These are phyloP conservation scores for Misgurnus mizolepis DNA, from an alignment of 2,113 vertebrate genomes.

Conservation along the genomic window DNA sequence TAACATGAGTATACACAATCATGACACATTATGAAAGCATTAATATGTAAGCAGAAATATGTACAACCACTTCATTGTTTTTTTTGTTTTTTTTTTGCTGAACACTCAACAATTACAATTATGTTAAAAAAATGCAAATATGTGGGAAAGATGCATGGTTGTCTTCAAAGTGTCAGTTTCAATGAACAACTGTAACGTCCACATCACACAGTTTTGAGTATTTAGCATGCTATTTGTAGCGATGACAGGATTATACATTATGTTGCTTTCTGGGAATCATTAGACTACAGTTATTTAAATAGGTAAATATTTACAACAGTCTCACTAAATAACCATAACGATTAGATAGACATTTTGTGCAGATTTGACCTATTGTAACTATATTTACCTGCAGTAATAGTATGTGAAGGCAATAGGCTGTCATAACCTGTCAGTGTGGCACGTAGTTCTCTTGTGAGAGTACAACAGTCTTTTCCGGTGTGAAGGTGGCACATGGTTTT, in stretches of 20 bases:
- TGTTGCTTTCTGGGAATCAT: slow-evolving; percentile 60
- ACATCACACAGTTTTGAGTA: slow-evolving; percentile 56
- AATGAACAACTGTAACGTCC: slow-evolving; percentile 48
- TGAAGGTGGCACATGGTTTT: slow-evolving; percentile 29
- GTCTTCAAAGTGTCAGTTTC: slow-evolving; percentile 26
- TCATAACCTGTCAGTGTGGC: slow-evolving; percentile 50
- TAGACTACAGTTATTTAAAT: slow-evolving; percentile 52
- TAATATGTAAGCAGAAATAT: slow-evolving; percentile 55
- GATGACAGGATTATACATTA: slow-evolving; percentile 30
- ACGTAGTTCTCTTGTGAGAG: slow-evolving; percentile 50
- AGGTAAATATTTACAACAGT: slow-evolving; percentile 67
- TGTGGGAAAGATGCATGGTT: slow-evolving; percentile 29
- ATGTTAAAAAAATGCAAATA: slow-evolving; percentile 17
- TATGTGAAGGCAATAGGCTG: slow-evolving; percentile 55
- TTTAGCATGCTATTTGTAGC: slow-evolving; percentile 68
- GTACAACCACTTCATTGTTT: slow-evolving; percentile 52
- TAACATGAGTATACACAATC: slow-evolving; percentile 63
- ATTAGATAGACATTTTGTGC: slow-evolving; percentile 51
- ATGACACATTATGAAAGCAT: slow-evolving; percentile 56
- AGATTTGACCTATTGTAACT: slow-evolving; percentile 43
- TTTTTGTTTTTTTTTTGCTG: slow-evolving; percentile 46
- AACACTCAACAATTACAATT: slow-evolving; percentile 46
- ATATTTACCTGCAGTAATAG: slow-evolving; percentile 54
- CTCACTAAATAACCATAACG: slow-evolving; percentile 42
- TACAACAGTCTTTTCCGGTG: slow-evolving; percentile 63